These are phyloP conservation scores for Heliconius hewitsoni DNA, from an alignment of 1,140 invertebrate genomes.

Conservation along the genomic window DNA sequence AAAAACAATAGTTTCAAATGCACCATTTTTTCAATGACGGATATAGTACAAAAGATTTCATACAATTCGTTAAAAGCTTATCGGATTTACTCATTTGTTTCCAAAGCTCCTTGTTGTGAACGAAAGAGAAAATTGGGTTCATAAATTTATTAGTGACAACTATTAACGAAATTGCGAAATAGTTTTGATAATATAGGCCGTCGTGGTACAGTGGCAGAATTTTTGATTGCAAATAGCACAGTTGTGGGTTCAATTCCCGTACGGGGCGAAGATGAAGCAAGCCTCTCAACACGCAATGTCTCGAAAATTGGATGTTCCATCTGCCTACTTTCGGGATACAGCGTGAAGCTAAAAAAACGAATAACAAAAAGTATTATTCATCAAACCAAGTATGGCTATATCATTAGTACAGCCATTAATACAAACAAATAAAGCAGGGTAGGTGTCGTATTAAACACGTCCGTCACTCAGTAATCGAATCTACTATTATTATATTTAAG, in stretches of 20 bases:
- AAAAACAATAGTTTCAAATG: too few species aligned
- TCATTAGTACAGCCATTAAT: too few species aligned
- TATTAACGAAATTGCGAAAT: not conserved
- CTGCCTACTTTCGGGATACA: too few species aligned
- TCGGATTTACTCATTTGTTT: not conserved
- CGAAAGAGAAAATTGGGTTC: not conserved
- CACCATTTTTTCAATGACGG: not conserved
- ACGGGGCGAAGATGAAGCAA: too few species aligned
- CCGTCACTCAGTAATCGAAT: not conserved
- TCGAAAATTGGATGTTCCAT: too few species aligned
- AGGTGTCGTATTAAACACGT: not conserved
- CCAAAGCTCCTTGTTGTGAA: not conserved
- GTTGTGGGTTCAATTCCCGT: too few species aligned
- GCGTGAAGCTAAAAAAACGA: too few species aligned
- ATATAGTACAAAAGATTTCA: not conserved
- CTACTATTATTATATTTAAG: slow-evolving; percentile 23
- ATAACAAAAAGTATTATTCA: too few species aligned
- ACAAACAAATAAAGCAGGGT: not conserved
- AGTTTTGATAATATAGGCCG: not conserved
- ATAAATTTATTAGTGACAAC: not conserved
- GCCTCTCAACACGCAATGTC: too few species aligned
- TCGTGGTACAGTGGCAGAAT: too few species aligned
- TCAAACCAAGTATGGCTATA: too few species aligned
- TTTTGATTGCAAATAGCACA: too few species aligned
- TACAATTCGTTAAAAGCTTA: not conserved